Evolutionary conservation across 1,140 invertebrate genomes (phyloP).

Genomic region (Cyclargus thomasi): DNA sequence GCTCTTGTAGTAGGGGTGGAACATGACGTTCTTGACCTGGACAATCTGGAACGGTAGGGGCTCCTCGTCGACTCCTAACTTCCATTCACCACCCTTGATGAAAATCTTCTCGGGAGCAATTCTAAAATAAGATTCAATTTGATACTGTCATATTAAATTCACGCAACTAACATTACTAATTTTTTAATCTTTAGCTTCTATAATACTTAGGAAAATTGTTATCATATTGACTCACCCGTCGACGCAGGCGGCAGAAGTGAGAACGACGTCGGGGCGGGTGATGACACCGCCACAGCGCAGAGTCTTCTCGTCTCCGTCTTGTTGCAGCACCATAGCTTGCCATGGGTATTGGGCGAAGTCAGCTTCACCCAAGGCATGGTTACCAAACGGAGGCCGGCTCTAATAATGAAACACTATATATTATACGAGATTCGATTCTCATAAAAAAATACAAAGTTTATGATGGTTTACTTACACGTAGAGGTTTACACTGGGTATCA

Average conservation of each 20-base stretch:
- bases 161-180: too few species aligned
- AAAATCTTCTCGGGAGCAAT: constrained; percentile 79
- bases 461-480: constrained; percentile 5
- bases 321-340: constrained; percentile 82
- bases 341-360: constrained; percentile 89
- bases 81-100: constrained; percentile 90
- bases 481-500: too few species aligned
- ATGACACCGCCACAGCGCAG: constrained; percentile 86
- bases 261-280: constrained; percentile 81
- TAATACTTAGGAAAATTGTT: too few species aligned
- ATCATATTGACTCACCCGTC: constrained; percentile 79
- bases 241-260: constrained; percentile 88
- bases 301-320: constrained; percentile 73
- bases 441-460: background rate
- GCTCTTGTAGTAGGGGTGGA: constrained; percentile 82
- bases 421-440: background rate
- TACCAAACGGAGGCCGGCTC: constrained; percentile 61
- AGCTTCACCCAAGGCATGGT: constrained; percentile 75
- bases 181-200: too few species aligned
- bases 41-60: constrained; percentile 86
- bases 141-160: background rate
- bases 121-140: constrained; percentile 33
- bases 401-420: constrained; percentile 16
- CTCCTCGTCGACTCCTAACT: constrained; percentile 86
- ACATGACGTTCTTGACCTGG: constrained; percentile 80